Evolutionary conservation across 2,888 invertebrate species (phyloP), one percentile per base, ranked within the genome.

Genomic region (Nephrotoma flavescens): DNA sequence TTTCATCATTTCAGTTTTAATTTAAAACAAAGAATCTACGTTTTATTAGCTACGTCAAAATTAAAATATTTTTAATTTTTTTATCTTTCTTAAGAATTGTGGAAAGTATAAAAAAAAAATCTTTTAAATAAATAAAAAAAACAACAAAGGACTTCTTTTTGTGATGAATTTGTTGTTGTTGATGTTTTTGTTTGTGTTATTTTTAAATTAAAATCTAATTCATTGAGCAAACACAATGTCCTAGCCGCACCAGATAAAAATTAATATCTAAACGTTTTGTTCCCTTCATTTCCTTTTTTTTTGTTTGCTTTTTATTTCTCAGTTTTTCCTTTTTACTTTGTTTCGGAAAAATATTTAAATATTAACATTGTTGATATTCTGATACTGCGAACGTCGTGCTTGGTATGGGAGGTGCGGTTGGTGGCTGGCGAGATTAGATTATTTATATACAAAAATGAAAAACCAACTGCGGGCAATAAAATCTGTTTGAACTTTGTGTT

Each of bases 161-260:
- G 52, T 71, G 71, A 31, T 71, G 71, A 19, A 31, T 19, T 71
- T 31, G 1, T 31, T 31, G 31, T 71, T 71, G 31, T 52, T 71
- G 71, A 6, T 71, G 71, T 71, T 47, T 71, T 71, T 71, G 71
- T 71, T 71, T 71, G 31, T 71, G 31, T 84, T 84, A 85, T 85
- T 85, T 85, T 85, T 44, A 85, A 85, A 85, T 85, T 85, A 85
- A 85, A 85, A 85, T 85, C 85, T 85, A 85, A 85, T 85, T 85
- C 85, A 85, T 85, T 85, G 85, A 85, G 44, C 85, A 85, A 85
- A 85, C 44, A 85, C 44, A 44, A 44, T 85, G 85, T 85, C 85
- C 85, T 85, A 44, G 44, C 85, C 85, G 44, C 19, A 42, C 42
- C 71, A 71, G 71, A 71, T 71, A 71, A 71, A 71, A 71, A 71